phyloP scores from a whole-genome alignment of 2,113 vertebrate species.

The Cryptomyrus ogoouensis region DNA sequence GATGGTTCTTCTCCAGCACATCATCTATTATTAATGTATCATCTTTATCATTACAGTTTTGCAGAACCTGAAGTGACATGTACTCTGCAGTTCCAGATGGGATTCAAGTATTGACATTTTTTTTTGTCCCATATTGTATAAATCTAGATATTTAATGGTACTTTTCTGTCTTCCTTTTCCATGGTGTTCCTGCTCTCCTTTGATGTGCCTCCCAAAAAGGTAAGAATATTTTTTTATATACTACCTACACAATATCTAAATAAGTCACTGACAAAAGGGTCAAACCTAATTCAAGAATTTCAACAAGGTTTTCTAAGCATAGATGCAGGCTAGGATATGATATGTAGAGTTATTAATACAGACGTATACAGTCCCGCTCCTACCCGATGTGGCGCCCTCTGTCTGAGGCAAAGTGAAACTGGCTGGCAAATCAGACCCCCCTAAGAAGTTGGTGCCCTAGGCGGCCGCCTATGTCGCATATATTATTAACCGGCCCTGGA shows the following conservation, averaged over 20 bases:
- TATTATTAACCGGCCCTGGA: neutral
- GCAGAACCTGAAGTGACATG: neutral
- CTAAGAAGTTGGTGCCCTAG: neutral
- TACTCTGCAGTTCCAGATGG: neutral
- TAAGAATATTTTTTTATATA: conserved; percentile 11
- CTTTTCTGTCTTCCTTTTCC: neutral
- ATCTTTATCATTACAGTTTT: neutral
- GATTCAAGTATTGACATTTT: neutral
- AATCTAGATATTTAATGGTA: neutral
- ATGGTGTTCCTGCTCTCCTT: neutral
- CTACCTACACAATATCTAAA: neutral
- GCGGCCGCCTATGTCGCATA: neutral
- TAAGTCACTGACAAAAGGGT: neutral
- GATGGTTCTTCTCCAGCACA: neutral
- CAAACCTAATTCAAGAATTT: neutral
- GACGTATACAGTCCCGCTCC: neutral
- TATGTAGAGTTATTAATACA: neutral
- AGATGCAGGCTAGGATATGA: neutral
- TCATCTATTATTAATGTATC: neutral
- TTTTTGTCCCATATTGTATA: neutral
- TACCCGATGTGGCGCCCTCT: neutral
- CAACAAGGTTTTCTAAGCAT: neutral
- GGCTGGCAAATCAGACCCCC: neutral
- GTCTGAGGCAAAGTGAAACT: neutral
- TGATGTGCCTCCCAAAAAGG: neutral